Percentiles rank a stretch among this genome's conserved stretches.
phyloP scores from a whole-genome alignment of 2,797 vertebrate species.

The Crocodylus rhombifer region DNA sequence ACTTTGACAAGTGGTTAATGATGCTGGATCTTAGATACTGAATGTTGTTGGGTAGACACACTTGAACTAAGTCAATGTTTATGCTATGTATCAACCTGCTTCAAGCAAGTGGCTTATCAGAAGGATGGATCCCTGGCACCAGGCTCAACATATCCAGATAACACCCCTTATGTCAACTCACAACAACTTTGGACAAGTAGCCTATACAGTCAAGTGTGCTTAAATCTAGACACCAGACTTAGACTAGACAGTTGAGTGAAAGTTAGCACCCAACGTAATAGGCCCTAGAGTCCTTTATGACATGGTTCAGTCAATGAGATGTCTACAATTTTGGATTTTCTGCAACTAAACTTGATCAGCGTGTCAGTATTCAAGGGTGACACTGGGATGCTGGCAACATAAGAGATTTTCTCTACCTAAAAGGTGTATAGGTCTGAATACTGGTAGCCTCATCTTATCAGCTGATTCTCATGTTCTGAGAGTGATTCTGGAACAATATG shows the following conservation, averaged over 20 bases:
- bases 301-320: neutral
- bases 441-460: accelerated
- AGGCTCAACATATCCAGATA: no score
- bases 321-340: neutral
- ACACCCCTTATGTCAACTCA: no score
- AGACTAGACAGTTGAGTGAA: no score
- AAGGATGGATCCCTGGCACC: no score
- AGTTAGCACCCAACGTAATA: no score
- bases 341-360: neutral
- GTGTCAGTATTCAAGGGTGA: neutral
- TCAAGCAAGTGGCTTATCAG: no score
- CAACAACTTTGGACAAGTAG: no score
- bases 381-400: neutral
- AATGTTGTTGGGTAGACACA: neutral
- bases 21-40: neutral
- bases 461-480: neutral
- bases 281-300: no score
- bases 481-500: accelerated
- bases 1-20: neutral
- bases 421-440: neutral
- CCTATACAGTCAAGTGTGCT: no score
- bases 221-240: no score
- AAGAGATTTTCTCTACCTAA: neutral
- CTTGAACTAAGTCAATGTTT: no score
- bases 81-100: no score